phyloP scores from a whole-genome alignment of 1,140 invertebrate species.

The Apis laboriosa region DNA sequence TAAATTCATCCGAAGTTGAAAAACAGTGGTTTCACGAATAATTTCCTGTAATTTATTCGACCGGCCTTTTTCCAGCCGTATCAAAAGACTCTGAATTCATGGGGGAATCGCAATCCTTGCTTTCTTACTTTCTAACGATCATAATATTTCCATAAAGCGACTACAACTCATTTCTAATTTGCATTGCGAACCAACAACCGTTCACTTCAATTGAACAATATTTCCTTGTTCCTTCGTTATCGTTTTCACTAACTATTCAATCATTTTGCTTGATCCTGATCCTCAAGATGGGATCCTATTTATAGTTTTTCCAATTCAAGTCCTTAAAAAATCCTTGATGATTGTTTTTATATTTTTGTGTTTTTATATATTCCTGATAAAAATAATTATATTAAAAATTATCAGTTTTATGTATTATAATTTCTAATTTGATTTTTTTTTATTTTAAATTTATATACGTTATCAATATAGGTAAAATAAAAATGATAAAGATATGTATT shows the following conservation, averaged over 20 bases:
- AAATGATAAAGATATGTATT: too few relatives aligned
- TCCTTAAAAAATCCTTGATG: too few relatives aligned
- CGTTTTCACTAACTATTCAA: neutral
- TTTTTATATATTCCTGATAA: too few relatives aligned
- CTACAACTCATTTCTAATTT: slow-evolving; percentile 19
- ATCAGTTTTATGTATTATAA: too few relatives aligned
- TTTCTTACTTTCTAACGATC: slow-evolving; percentile 61
- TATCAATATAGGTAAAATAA: too few relatives aligned
- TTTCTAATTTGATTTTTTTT: too few relatives aligned
- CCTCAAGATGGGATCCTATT: too few relatives aligned
- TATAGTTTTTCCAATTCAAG: too few relatives aligned
- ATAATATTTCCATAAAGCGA: slow-evolving; percentile 48
- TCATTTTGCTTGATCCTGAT: neutral
- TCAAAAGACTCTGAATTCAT: neutral
- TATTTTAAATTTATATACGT: too few relatives aligned
- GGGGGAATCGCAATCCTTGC: neutral
- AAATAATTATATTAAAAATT: too few relatives aligned
- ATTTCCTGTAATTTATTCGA: slow-evolving; percentile 13
- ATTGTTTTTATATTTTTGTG: too few relatives aligned
- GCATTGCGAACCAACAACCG: slow-evolving; percentile 1
- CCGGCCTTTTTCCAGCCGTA: neutral
- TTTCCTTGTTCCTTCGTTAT: slow-evolving; percentile 6
- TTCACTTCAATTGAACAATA: neutral
- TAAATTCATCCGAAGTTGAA: neutral
- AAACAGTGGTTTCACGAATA: slow-evolving; percentile 23